Evolutionary conservation across 2,797 vertebrate species (phyloP), one percentile per base, ranked within the genome.

Genomic region (Philypnodon macrostomus): DNA sequence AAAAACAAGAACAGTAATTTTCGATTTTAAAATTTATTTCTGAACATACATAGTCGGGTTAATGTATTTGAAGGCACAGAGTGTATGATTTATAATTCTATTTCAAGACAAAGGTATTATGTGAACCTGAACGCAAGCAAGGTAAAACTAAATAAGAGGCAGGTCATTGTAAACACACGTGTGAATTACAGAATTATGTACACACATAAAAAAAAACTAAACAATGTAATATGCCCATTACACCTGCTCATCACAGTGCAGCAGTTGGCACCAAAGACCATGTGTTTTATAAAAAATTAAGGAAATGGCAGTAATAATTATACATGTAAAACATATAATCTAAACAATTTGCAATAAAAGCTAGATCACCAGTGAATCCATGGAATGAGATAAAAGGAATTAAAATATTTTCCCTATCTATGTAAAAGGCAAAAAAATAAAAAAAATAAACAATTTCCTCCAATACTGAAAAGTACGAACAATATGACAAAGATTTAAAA

Each of bases 351-450:
- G 33, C 29, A 65, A 49, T 47, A 60, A 72, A 63, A 36, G 12
- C 10, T 44, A 24, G 52, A 45, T 9, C 32, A 31, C n/a, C n/a
- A n/a, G n/a, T 33, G 41, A 24, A 49, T 46, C 5, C n/a, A 14
- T 42, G 54, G 65, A 79, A 67, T 65, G 53, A 66, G 34, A 66
- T 35, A 23, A 50, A 79, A 82, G 80, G 80, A 44, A n/a, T 31
- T 37, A 42, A 55, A 23, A 51, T 45, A 24, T n/a, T n/a, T n/a
- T n/a, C n/a, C 35, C 29, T 24, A 23, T 61, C 24, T 39, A 60
- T 23, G 36, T 4, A 27, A 14, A 63, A 54, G 50, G 45, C 23
- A 48, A 33, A 21, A 17, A 24, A 26, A 7, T 31, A 6, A 24
- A 30, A 61, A 48, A 15, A 4, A 30, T 3, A 9, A 34, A 31